Percentiles rank a stretch among this genome's conserved stretches.
phyloP scores from a whole-genome alignment of 2,888 invertebrate genomes.

The Hyposoter dolosus region DNA sequence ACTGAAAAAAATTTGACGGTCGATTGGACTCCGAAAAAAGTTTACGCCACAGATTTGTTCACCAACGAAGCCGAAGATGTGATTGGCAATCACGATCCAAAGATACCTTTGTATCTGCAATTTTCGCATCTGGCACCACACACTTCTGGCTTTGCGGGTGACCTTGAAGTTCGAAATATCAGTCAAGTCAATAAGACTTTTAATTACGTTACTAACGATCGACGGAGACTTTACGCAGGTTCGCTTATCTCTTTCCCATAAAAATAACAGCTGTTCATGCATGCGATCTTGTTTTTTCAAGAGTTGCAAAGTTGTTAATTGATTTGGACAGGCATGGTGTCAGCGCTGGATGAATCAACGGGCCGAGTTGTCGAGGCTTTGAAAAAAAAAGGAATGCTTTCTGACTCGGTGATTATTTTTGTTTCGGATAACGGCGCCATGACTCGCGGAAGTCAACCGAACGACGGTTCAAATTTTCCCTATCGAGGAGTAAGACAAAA shows the following conservation, averaged over 20 bases:
- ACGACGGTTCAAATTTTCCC: slow-evolving; percentile 88
- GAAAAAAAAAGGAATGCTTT: slow-evolving; percentile 84
- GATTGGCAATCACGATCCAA: slow-evolving; percentile 87
- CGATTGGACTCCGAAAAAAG: slow-evolving; percentile 75
- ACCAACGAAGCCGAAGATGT: slow-evolving; percentile 88
- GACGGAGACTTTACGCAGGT: slow-evolving; percentile 91
- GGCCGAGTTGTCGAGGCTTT: slow-evolving; percentile 86
- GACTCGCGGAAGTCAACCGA: slow-evolving; percentile 84
- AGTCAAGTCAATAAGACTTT: slow-evolving; percentile 89
- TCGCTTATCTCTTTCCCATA: slow-evolving; percentile 58
- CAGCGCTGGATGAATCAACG: slow-evolving; percentile 87
- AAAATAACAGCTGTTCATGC: neutral
- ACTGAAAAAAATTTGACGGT: slow-evolving; percentile 77
- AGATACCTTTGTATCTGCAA: slow-evolving; percentile 91
- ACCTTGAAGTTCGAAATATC: slow-evolving; percentile 89
- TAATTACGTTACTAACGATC: slow-evolving; percentile 89
- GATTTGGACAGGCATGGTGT: slow-evolving; percentile 86
- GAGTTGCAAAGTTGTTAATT: neutral
- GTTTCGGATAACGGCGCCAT: slow-evolving; percentile 88
- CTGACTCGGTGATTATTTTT: slow-evolving; percentile 88
- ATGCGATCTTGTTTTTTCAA: neutral
- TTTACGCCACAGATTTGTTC: slow-evolving; percentile 90
- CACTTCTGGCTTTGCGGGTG: slow-evolving; percentile 89
- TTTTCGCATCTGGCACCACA: slow-evolving; percentile 93
- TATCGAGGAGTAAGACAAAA: slow-evolving; percentile 85